Conservation (phyloP, 92 coral and sea anemone genomes). For the Epizoanthus fatuus region DNA sequence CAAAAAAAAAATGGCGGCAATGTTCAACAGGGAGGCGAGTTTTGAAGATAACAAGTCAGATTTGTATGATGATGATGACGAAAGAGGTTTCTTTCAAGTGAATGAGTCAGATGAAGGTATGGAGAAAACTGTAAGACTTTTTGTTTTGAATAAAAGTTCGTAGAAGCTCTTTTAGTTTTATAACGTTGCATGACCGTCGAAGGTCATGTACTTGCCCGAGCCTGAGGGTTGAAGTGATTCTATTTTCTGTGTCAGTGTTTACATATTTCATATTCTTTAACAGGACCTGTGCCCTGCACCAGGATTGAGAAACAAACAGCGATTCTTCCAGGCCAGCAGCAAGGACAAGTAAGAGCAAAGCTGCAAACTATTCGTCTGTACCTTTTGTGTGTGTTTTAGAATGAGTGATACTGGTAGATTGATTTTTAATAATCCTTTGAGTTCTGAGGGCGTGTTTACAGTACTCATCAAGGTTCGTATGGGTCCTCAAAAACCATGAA, state of each 20-base stretch:
- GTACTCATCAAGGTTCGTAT: no score
- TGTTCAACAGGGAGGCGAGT: constrained; percentile 92
- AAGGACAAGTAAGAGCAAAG: constrained; percentile 76
- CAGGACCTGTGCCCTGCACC: constrained; percentile 78
- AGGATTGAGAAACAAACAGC: constrained; percentile 58
- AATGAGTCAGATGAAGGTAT: constrained; percentile 99
- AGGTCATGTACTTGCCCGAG: neutral
- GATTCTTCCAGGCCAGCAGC: constrained; percentile 71
- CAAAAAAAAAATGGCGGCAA: constrained; percentile 95
- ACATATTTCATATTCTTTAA: neutral
- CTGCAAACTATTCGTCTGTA: no score
- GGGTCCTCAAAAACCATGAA: no score
- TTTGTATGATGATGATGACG: constrained; percentile 93
- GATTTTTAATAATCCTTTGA: no score
- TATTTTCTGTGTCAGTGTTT: constrained; percentile 9
- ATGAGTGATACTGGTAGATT: no score
- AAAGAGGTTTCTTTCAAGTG: constrained; percentile 91
- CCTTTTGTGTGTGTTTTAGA: no score
- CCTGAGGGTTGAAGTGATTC: neutral
- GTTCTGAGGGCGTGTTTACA: no score
- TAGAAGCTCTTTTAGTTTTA: neutral
- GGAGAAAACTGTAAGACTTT: neutral
- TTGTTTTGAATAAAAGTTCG: neutral
- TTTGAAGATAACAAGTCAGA: constrained; percentile 96
- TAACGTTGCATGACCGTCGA: no score